These are phyloP conservation scores for Pseudorectes ferrugineus DNA, from an alignment of 2,113 vertebrate genomes.

Conservation along the genomic window DNA sequence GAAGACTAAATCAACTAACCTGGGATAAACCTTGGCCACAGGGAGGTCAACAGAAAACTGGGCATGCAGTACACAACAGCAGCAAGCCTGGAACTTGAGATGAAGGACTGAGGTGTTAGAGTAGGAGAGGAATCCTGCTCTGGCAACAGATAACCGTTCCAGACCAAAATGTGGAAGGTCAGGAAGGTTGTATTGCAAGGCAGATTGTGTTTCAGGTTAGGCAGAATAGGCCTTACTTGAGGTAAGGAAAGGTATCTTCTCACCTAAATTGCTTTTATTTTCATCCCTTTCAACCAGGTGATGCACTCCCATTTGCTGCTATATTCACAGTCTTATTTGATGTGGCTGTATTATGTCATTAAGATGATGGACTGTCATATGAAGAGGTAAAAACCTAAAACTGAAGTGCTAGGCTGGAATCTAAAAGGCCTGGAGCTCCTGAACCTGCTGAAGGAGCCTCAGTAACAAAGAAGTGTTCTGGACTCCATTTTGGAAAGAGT, in stretches of 20 bases:
- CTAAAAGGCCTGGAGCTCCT: neutral
- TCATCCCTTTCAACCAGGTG: neutral
- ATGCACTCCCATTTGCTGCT: neutral
- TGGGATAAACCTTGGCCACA: neutral
- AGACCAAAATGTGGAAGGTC: conserved; percentile 40
- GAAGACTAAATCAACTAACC: conserved; percentile 14
- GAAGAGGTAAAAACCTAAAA: neutral
- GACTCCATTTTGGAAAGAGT: neutral
- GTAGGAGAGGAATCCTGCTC: conserved; percentile 4
- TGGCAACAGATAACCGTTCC: neutral
- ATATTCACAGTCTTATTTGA: neutral
- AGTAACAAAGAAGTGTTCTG: neutral
- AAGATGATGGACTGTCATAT: neutral
- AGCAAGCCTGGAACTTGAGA: conserved; percentile 31
- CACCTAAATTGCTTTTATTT: neutral
- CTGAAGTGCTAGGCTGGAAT: neutral
- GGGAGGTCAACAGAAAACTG: neutral
- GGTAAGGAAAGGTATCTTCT: neutral
- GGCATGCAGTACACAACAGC: neutral
- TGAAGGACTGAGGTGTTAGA: neutral
- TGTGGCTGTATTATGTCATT: neutral
- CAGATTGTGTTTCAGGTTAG: neutral
- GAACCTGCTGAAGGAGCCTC: neutral
- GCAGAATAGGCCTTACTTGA: neutral
- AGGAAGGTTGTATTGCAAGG: conserved; percentile 42